Evolutionary conservation across 2,113 vertebrate genomes (phyloP).

Genomic region (human): GRCh38 chr6:166873001-166873500

Average conservation of each 20-base stretch:
- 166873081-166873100: neutral
- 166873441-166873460: fast-evolving
- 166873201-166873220: neutral
- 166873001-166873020: neutral
- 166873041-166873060: neutral
- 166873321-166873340: neutral
- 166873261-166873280: neutral
- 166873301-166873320: neutral
- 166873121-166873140: neutral
- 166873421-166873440: neutral
- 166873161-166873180: neutral
- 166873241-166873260: neutral
- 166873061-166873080: neutral
- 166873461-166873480: fast-evolving
- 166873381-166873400: neutral
- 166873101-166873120: constrained; percentile 45
- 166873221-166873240: constrained; percentile 28
- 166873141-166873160: constrained; percentile 25
- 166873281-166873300: neutral
- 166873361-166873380: too few species aligned
- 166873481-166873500: fast-evolving
- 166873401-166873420: fast-evolving
- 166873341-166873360: neutral
- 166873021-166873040: neutral
- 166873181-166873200: neutral